Evolutionary conservation across 2,888 invertebrate species (phyloP).

Genomic region (Dorcus hopei): DNA sequence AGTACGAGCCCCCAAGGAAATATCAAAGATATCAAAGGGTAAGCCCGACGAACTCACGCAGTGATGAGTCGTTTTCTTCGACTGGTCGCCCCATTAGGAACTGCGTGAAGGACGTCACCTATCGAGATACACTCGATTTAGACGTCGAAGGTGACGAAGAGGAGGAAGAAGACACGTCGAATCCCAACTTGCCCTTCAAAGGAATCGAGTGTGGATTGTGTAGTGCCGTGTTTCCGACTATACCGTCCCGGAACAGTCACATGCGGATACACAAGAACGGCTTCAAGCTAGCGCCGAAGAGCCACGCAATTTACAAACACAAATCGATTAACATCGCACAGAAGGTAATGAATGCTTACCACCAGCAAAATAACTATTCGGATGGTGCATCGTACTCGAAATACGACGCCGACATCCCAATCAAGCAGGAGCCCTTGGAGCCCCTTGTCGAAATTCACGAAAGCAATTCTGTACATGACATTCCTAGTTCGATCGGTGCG

Average conservation of each 20-base stretch:
- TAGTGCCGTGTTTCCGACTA: constrained; percentile 45
- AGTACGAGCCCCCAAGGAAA: constrained; percentile 12
- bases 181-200: constrained; percentile 21
- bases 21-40: constrained; percentile 1
- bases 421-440: constrained; percentile 40
- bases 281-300: constrained; percentile 11
- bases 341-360: neutral
- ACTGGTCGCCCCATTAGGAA: constrained; percentile 43
- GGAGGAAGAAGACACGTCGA: constrained; percentile 8
- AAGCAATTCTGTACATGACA: constrained; percentile 22
- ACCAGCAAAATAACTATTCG: constrained; percentile 3
- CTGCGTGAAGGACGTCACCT: constrained; percentile 43
- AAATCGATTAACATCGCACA: constrained; percentile 5
- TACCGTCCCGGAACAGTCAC: constrained; percentile 47
- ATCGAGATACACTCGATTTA: constrained; percentile 32
- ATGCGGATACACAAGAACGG: constrained; percentile 48
- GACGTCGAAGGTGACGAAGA: constrained; percentile 27
- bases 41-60: constrained; percentile 10
- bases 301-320: constrained; percentile 3
- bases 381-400: constrained; percentile 1
- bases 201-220: constrained; percentile 46
- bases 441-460: constrained; percentile 49
- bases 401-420: constrained; percentile 11
- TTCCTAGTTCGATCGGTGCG: constrained; percentile 27
- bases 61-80: constrained; percentile 13